Base-by-base conservation (phyloP, 2,113 vertebrate genomes). In the Lophotis ruficrista region DNA sequence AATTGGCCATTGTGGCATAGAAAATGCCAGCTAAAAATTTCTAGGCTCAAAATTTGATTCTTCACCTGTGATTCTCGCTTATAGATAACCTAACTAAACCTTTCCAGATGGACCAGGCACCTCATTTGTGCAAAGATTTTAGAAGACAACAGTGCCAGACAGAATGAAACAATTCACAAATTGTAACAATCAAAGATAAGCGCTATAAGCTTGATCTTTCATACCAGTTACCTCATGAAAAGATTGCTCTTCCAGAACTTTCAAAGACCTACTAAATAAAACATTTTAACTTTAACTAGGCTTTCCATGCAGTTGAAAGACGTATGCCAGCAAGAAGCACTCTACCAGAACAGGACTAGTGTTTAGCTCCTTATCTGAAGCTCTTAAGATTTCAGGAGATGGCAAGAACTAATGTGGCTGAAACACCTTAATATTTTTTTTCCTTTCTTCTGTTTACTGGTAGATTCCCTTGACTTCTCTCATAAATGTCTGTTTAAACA, bases 291-390 rank as follows among this genome's bases (percentile, higher is more conserved):
- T 84, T 30, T 47, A 28, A 62, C 16, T 25, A 37, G 8, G 72
- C 25, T 61, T 37, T 82, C 51, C 21, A 41, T 17, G 56, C 50
- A 70, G 41, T 27, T 75, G 50, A 75, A 62, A 37, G 23, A 60
- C 0, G 0, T 43, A 41, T 4, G 5, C 7, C n/a, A 82, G 48
- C 14, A 81, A 54, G 25, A 53, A 73, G 18, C 10, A 2, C 18
- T 87, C 25, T 24, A 53, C 13, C n/a, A 80, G 43, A 14, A 73
- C 35, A 73, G 17, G 4, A 91, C 3, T 56, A 89, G 51, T 10
- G 53, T 19, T n/a, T 35, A 45, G 15, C 35, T 64, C 33, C 53
- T 62, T 71, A 35, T 60, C 73, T 79, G 48, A 43, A 90, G 51
- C 18, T 54, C 16, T 51, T 33, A 76, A n/a, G 27, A 38, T n/a